Base-by-base conservation (phyloP, 2,888 invertebrate species). In the Dynastes hyllus region DNA sequence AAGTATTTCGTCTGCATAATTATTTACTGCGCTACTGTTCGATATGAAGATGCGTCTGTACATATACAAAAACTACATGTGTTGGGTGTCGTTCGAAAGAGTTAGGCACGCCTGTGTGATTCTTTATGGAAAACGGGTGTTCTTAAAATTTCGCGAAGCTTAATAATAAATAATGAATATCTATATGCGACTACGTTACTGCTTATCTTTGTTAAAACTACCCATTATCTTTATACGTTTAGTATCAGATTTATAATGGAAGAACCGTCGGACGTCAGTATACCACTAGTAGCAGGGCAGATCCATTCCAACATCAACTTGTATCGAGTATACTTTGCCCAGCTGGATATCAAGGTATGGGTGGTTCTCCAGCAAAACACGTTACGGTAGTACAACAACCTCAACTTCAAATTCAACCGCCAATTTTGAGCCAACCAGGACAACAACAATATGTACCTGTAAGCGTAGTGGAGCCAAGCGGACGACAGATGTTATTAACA, bases 241-340 rank as follows among this genome's bases (percentile, higher is more conserved):
- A 96, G 94, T 96, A 96, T 89, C 95, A 95, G 86, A 92, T 96
- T 84, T 96, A 96, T 89, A 93, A 96, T 89, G 91, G 92, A 81
- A 91, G 92, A 84, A 92, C 91, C 86, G 93, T 91, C 82, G 95
- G 92, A 82, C 91, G 93, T 80, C 96, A 93, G 89, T 95, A 95
- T 83, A 90, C 90, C 67, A 88, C 91, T 84, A 88, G 91, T 89
- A 84, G 93, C 78, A 91, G 94, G 82, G 94, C 95, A 0, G 96
- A 96, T 88, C 94, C 95, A 66, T 97, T 97, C 91, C 95, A 96
- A 85, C 95, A 96, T 85, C 95, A 97, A 89, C 92, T 98, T 88
- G 97, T 97, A 53, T 97, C 97, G n/a, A 97, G 97, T 69, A 96
- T 98, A 86, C 91, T 98, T 77, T 97, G 97, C 89, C 97, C 97